Evolutionary conservation across 2,888 invertebrate genomes (phyloP).

Genomic region (Nomada hirtipes): DNA sequence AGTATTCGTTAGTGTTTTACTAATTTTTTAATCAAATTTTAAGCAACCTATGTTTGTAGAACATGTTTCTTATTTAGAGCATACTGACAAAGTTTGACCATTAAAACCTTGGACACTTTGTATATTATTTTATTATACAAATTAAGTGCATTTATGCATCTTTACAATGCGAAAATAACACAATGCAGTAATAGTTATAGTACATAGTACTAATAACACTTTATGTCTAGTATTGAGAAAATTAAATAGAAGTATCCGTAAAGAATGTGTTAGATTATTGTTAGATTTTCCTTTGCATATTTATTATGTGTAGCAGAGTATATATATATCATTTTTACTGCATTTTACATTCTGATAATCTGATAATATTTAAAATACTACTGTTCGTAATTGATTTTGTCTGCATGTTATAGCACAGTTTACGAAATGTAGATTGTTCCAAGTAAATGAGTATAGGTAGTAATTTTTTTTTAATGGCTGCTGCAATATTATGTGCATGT

Average conservation of each 20-base stretch:
- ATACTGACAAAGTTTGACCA: too few relatives aligned
- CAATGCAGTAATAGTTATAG: constrained; percentile 46
- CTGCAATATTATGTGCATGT: constrained; percentile 77
- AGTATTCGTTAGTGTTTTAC: too few relatives aligned
- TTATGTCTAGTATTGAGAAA: constrained; percentile 12
- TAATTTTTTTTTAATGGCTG: constrained; percentile 71
- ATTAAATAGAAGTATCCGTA: constrained; percentile 20
- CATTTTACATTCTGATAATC: constrained; percentile 41
- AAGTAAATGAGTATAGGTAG: constrained; percentile 69
- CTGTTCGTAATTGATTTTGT: constrained; percentile 63
- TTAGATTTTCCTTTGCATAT: constrained; percentile 41
- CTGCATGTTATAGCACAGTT: constrained; percentile 77
- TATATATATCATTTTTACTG: constrained; percentile 49
- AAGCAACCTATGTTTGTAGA: too few relatives aligned
- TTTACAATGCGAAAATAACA: background rate
- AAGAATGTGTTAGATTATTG: constrained; percentile 23
- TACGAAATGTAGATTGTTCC: constrained; percentile 68
- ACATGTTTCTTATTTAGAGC: too few relatives aligned
- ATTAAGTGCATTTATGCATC: background rate
- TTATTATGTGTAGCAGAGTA: constrained; percentile 52
- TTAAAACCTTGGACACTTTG: too few relatives aligned
- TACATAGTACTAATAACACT: constrained; percentile 22
- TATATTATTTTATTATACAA: too few relatives aligned
- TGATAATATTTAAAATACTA: constrained; percentile 50
- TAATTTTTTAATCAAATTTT: too few relatives aligned